Conservation (phyloP, 2,888 invertebrate genomes). For the Habrosyne pyritoides region DNA sequence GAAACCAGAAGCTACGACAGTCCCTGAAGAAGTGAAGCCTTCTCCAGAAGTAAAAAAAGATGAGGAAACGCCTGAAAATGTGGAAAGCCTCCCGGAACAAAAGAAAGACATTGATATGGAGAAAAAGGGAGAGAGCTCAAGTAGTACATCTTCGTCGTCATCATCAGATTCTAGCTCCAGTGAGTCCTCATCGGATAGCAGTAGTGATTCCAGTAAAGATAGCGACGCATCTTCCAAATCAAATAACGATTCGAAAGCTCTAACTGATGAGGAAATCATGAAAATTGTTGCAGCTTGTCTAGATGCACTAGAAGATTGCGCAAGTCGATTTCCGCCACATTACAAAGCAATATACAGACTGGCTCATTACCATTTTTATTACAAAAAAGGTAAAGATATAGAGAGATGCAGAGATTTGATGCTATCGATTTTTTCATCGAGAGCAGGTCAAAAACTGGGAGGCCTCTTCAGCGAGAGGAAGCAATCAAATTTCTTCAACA, state of each 20-base stretch:
- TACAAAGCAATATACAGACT: conserved; percentile 96
- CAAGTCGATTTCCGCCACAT: conserved; percentile 93
- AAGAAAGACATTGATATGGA: conserved; percentile 42
- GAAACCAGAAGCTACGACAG: conserved; percentile 19
- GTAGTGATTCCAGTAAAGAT: conserved; percentile 79
- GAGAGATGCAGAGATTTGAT: conserved; percentile 88
- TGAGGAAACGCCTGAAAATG: conserved; percentile 29
- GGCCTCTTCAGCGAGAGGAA: conserved; percentile 95
- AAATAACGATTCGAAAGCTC: conserved; percentile 57
- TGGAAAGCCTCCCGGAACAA: conserved; percentile 29
- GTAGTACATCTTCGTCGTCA: conserved; percentile 69
- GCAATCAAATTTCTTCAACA: conserved; percentile 94
- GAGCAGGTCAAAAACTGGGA: conserved; percentile 86
- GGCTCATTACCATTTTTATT: conserved; percentile 91
- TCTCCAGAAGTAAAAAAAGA: conserved; percentile 18
- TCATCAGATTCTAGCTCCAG: conserved; percentile 83
- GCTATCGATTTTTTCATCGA: conserved; percentile 87
- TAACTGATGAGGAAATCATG: conserved; percentile 81
- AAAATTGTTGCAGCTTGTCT: conserved; percentile 87
- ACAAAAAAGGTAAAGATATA: conserved; percentile 86
- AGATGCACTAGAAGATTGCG: conserved; percentile 92
- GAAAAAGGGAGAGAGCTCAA: conserved; percentile 65
- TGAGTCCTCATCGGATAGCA: conserved; percentile 79
- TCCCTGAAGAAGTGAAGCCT: conserved; percentile 21
- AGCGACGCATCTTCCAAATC: conserved; percentile 80